Percentiles rank a stretch among this genome's conserved stretches.
These are phyloP conservation scores for Polydrusus pterygomalis DNA, from an alignment of 2,888 invertebrate species.

Conservation along the genomic window DNA sequence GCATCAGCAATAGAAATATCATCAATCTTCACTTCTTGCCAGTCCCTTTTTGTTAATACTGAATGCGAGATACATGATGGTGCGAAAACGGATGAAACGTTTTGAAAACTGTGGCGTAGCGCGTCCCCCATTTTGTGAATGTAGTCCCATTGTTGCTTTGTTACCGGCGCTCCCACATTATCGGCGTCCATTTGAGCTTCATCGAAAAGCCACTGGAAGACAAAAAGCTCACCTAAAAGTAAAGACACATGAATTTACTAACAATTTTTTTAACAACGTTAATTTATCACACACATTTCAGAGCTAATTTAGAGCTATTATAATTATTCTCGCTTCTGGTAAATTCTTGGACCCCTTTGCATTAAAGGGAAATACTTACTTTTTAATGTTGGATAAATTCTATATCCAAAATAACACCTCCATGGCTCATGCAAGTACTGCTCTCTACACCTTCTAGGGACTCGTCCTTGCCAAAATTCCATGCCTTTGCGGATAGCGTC, in stretches of 20 bases:
- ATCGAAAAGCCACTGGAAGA: constrained; percentile 96
- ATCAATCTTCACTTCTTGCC: constrained; percentile 87
- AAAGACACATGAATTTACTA: no score
- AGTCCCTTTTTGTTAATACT: constrained; percentile 89
- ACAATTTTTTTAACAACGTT: no score
- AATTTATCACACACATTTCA: no score
- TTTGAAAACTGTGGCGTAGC: constrained; percentile 85
- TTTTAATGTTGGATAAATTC: constrained; percentile 88
- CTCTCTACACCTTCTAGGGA: constrained; percentile 85
- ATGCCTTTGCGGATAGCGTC: constrained; percentile 84
- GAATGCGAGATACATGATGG: constrained; percentile 96
- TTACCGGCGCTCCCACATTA: constrained; percentile 91
- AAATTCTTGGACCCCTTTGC: no score
- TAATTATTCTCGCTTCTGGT: no score
- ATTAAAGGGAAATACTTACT: constrained; percentile 73
- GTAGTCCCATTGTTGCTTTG: constrained; percentile 94
- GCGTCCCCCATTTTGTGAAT: constrained; percentile 93
- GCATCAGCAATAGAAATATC: constrained; percentile 90
- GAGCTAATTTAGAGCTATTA: no score
- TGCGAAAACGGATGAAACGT: constrained; percentile 92
- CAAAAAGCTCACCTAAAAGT: constrained; percentile 86
- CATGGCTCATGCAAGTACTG: constrained; percentile 85
- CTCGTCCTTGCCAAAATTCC: constrained; percentile 85
- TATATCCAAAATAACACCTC: constrained; percentile 95
- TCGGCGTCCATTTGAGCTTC: constrained; percentile 96